Conservation (phyloP, 2,797 vertebrate species). For the Semaprochilodus insignis region DNA sequence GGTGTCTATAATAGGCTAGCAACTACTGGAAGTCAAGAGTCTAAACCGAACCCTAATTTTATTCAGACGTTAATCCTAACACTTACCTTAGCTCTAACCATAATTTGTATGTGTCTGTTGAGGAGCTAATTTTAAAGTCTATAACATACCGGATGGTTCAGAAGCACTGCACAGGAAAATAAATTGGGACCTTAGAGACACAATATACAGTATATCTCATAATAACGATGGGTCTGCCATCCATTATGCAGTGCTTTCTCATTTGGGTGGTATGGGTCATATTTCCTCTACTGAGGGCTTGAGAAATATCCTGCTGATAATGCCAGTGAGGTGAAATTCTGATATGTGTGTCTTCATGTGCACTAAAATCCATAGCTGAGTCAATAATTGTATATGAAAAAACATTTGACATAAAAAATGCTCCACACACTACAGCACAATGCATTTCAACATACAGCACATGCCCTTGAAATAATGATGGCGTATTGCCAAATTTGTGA, state of each 20-base stretch:
- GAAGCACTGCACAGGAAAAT: slow-evolving; percentile 7
- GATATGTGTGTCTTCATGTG: not conserved
- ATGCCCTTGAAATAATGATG: not conserved
- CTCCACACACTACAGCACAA: not conserved
- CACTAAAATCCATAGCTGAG: not conserved
- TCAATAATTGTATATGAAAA: not conserved
- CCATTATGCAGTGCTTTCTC: slow-evolving; percentile 22
- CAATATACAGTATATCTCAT: slow-evolving; percentile 13
- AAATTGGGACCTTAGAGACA: slow-evolving; percentile 13
- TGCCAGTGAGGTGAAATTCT: slow-evolving; percentile 24
- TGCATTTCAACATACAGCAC: not conserved
- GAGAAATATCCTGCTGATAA: slow-evolving; percentile 20
- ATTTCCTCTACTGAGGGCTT: slow-evolving; percentile 19
- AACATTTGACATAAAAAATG: not conserved
- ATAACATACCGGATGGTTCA: not conserved
- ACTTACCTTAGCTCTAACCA: not conserved
- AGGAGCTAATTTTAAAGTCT: not conserved
- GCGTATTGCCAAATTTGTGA: too few species aligned
- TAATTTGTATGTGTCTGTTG: not conserved
- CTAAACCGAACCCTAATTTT: not conserved
- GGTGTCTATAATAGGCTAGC: too few species aligned
- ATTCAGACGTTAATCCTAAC: not conserved
- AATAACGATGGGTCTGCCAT: slow-evolving; percentile 21
- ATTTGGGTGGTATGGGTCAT: slow-evolving; percentile 31
- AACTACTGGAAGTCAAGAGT: too few species aligned